A percentile compares a stretch with the other conserved stretches of the same genome.
These are phyloP conservation scores for Megalonaias nervosa DNA, from an alignment of 1,140 invertebrate species.

Conservation along the genomic window DNA sequence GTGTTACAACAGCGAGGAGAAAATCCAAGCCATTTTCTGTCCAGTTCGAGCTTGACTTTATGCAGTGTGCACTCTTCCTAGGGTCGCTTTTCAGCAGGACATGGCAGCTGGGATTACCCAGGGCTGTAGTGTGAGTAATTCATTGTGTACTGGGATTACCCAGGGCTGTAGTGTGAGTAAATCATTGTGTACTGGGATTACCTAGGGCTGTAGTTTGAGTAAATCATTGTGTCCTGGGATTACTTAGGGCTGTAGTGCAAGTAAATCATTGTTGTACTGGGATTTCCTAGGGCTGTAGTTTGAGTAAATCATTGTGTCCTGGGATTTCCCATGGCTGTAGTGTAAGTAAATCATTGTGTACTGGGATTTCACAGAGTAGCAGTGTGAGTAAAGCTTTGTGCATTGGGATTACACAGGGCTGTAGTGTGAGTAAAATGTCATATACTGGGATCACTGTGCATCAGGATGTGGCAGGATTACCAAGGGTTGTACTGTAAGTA, in stretches of 20 bases:
- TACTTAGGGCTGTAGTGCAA: background rate
- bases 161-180: conserved; percentile 42
- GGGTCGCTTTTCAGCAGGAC: conserved; percentile 83
- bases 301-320: background rate
- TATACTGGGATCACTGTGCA: no score
- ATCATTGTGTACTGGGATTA: conserved; percentile 1
- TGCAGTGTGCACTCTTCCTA: conserved; percentile 81
- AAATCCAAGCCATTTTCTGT: conserved; percentile 60
- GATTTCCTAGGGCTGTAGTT: background rate
- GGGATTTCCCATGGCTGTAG: background rate
- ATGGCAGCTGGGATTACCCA: conserved; percentile 87
- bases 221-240: background rate
- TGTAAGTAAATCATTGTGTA: background rate
- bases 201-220: background rate
- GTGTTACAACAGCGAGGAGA: no score
- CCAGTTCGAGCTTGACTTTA: conserved; percentile 78
- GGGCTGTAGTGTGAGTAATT: conserved; percentile 89
- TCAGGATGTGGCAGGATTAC: conserved; percentile 33
- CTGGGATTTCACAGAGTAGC: background rate
- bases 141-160: conserved; percentile 1
- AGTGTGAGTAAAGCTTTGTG: background rate
- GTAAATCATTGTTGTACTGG: background rate
- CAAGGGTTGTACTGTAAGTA: no score
- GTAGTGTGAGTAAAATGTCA: no score
- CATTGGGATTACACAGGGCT: no score